Conservation (phyloP, 1,140 invertebrate species). For the Pygmarrhopalites habei region DNA sequence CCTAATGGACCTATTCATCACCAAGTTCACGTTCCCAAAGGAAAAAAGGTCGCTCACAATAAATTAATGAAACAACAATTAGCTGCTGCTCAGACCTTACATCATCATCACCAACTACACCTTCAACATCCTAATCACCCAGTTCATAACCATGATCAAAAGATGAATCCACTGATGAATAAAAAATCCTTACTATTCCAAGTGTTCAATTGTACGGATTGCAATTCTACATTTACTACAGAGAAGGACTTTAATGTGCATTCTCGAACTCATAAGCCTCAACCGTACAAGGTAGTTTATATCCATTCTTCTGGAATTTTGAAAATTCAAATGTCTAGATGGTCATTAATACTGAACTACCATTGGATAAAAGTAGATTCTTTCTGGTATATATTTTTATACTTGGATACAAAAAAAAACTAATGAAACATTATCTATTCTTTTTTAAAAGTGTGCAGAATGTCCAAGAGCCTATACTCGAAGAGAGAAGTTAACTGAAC, state of each 20-base stretch:
- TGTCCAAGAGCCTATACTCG: constrained; percentile 35
- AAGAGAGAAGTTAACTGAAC: constrained; percentile 30
- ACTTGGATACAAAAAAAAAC: too few relatives aligned
- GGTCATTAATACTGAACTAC: too few relatives aligned
- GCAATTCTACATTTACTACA: constrained; percentile 26
- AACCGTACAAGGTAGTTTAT: too few relatives aligned
- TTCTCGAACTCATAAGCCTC: constrained; percentile 32
- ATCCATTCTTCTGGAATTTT: too few relatives aligned
- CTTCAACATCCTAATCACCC: background rate
- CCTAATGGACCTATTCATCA: too few relatives aligned
- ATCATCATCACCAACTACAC: constrained; percentile 15
- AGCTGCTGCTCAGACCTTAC: background rate
- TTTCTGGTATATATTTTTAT: too few relatives aligned
- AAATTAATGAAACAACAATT: background rate
- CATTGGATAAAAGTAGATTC: too few relatives aligned
- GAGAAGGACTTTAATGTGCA: constrained; percentile 33
- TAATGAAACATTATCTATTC: too few relatives aligned
- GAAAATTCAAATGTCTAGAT: too few relatives aligned
- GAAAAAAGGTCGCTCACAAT: too few relatives aligned
- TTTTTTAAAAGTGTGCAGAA: constrained; percentile 35
- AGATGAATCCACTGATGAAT: constrained; percentile 8
- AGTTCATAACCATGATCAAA: background rate
- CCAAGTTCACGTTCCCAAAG: too few relatives aligned
- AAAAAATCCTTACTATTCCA: constrained; percentile 28
- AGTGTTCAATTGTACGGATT: constrained; percentile 31